Conservation (phyloP, 2,113 vertebrate genomes). For the Shinisaurus crocodilurus region DNA sequence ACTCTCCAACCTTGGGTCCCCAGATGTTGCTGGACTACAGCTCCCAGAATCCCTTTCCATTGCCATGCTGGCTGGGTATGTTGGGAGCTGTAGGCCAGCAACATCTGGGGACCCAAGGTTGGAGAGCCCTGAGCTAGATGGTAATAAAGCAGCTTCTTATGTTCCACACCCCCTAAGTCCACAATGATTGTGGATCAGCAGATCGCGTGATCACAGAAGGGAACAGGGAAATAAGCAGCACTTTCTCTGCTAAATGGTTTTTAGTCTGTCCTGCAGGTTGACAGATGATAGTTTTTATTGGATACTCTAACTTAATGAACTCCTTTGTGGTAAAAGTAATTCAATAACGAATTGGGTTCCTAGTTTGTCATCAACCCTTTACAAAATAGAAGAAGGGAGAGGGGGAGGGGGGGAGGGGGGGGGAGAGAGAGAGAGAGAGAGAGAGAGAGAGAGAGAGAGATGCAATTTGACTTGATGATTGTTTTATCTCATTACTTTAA, state of each 20-base stretch:
- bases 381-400: constrained; percentile 12
- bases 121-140: no score
- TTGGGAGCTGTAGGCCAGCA: no score
- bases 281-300: constrained; percentile 74
- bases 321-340: constrained; percentile 78
- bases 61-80: no score
- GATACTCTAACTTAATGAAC: constrained; percentile 77
- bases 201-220: background rate
- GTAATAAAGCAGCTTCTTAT: background rate
- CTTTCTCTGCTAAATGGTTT: constrained; percentile 64
- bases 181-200: background rate
- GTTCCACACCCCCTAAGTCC: background rate
- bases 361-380: constrained; percentile 74
- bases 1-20: no score
- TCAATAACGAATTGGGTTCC: constrained; percentile 71
- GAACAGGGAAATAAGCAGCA: no score
- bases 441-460: constrained; percentile 69
- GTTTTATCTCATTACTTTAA: constrained; percentile 75
- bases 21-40: no score
- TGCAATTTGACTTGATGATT: constrained; percentile 66
- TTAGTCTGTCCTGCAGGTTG: constrained; percentile 70
- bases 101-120: no score
- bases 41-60: no score
- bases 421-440: no score
- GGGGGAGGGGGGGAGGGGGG: no score